Percentiles rank a stretch among this genome's conserved stretches.
Evolutionary conservation across 2,888 invertebrate genomes (phyloP).

Genomic region (Diabrotica balteata): DNA sequence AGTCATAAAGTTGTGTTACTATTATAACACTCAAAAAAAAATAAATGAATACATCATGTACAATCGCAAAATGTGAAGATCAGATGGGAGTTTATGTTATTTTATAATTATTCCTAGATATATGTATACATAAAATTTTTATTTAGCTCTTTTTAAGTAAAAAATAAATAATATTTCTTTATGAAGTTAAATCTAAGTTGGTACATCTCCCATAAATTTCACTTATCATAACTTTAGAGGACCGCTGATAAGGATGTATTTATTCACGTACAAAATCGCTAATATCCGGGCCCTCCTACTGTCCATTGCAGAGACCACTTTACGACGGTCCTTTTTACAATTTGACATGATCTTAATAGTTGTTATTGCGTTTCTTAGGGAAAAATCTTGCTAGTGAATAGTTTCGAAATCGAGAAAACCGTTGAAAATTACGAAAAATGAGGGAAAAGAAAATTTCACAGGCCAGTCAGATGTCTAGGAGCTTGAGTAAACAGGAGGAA

Average conservation of each 20-base stretch:
- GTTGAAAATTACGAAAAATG: conserved; percentile 13
- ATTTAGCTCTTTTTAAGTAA: neutral
- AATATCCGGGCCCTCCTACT: conserved; percentile 62
- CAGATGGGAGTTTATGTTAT: too few species aligned
- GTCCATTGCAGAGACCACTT: conserved; percentile 45
- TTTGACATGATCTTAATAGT: conserved; percentile 29
- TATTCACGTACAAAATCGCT: conserved; percentile 62
- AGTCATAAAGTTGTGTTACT: too few species aligned
- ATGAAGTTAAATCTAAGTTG: neutral
- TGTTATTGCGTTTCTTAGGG: conserved; percentile 12
- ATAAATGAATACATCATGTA: too few species aligned
- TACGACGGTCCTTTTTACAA: conserved; percentile 29
- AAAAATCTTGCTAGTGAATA: conserved; percentile 17
- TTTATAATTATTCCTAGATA: too few species aligned
- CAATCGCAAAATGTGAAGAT: too few species aligned
- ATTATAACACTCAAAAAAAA: too few species aligned
- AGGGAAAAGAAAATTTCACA: conserved; percentile 32
- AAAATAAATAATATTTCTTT: neutral
- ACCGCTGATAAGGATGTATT: conserved; percentile 61
- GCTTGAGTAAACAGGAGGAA: conserved; percentile 57
- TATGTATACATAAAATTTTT: too few species aligned
- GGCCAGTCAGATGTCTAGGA: conserved; percentile 40
- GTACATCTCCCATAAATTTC: neutral
- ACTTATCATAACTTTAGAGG: conserved; percentile 38
- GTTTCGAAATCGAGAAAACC: neutral